These are phyloP conservation scores for Drusus annulatus DNA, from an alignment of 1,140 invertebrate species.

Conservation along the genomic window DNA sequence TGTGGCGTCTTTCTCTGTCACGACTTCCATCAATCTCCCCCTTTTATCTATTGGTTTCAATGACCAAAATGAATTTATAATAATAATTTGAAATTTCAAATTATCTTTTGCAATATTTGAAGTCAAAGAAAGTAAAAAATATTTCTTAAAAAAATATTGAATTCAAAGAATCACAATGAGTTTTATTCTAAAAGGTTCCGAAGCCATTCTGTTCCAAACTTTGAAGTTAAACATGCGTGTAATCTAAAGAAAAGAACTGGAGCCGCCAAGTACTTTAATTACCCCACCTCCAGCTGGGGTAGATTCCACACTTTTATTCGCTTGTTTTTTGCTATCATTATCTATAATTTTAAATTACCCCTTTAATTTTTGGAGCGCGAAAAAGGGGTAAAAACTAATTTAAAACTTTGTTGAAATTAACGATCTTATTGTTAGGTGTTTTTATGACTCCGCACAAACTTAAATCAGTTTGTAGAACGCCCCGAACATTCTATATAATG, in stretches of 20 bases:
- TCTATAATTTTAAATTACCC: conserved; percentile 60
- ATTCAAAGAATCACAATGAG: too few relatives aligned
- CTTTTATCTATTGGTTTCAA: too few relatives aligned
- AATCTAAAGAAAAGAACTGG: conserved; percentile 41
- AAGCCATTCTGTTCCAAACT: not conserved
- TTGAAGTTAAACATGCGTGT: conserved; percentile 40
- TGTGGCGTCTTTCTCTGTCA: too few relatives aligned
- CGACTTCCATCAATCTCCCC: too few relatives aligned
- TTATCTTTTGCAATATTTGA: too few relatives aligned
- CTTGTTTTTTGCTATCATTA: conserved; percentile 58
- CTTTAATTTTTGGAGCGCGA: conserved; percentile 58
- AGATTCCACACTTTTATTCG: conserved; percentile 46
- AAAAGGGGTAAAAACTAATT: conserved; percentile 60
- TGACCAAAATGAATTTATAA: too few relatives aligned
- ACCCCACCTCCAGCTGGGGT: conserved; percentile 17
- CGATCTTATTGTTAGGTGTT: conserved; percentile 60
- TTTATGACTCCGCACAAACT: conserved; percentile 58
- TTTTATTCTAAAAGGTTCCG: not conserved
- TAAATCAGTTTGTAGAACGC: conserved; percentile 39
- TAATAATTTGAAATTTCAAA: too few relatives aligned
- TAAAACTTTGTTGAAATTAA: conserved; percentile 60
- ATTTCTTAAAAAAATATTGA: too few relatives aligned
- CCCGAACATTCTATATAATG: not conserved
- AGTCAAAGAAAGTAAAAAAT: too few relatives aligned
- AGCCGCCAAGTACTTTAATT: conserved; percentile 47